A percentile compares a stretch with the other conserved stretches of the same genome.
Conservation (phyloP, 2,113 vertebrate genomes). For the Rana temporaria region DNA sequence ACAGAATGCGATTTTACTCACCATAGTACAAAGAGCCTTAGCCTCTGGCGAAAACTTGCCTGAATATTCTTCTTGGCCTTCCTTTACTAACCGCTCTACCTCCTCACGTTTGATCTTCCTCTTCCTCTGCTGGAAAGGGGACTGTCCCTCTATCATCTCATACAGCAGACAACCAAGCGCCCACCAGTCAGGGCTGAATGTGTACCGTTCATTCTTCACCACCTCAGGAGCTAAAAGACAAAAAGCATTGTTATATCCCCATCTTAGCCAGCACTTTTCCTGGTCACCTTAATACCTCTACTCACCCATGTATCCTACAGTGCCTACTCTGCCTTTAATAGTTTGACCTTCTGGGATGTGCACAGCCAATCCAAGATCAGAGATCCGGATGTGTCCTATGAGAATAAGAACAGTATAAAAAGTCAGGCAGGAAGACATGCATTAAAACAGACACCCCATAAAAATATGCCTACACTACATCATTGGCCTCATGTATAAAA, state of each 20-base stretch:
- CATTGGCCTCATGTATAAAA: not conserved
- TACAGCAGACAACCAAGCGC: slow-evolving; percentile 93
- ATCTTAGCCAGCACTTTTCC: not conserved
- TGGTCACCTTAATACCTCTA: slow-evolving; percentile 1
- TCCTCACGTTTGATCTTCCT: slow-evolving; percentile 97
- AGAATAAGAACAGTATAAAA: not conserved
- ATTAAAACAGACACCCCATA: no score
- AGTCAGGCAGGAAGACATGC: not conserved
- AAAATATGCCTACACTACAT: not conserved
- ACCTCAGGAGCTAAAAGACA: slow-evolving; percentile 86
- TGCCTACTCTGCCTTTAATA: slow-evolving; percentile 95
- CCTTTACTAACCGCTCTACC: slow-evolving; percentile 90
- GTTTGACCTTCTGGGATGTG: slow-evolving; percentile 90
- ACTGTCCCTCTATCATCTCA: slow-evolving; percentile 97
- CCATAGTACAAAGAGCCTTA: slow-evolving; percentile 88
- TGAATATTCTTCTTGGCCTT: slow-evolving; percentile 90
- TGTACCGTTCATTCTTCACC: slow-evolving; percentile 93
- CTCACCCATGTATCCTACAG: slow-evolving; percentile 99
- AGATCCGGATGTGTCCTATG: slow-evolving; percentile 95
- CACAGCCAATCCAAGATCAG: slow-evolving; percentile 92
- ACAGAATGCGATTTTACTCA: slow-evolving; percentile 61
- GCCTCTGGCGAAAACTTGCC: slow-evolving; percentile 86
- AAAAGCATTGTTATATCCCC: not conserved
- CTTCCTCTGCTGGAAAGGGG: slow-evolving; percentile 95
- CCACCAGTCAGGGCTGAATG: slow-evolving; percentile 97